These are phyloP conservation scores for Mechanitis messenoides DNA, from an alignment of 2,888 invertebrate species.

Conservation along the genomic window DNA sequence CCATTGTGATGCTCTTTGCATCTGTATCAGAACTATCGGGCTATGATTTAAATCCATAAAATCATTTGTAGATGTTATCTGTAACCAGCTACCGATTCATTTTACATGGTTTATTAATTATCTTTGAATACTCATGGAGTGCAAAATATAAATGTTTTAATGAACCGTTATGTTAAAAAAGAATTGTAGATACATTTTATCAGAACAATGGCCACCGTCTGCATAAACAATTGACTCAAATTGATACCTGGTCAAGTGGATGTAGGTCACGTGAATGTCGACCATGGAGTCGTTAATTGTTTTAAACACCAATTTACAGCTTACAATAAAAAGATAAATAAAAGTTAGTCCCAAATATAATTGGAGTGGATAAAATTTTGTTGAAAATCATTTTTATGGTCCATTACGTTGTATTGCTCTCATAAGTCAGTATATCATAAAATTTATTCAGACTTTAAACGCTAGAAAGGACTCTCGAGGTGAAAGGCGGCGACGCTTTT, in stretches of 20 bases:
- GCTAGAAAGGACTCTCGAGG: slow-evolving; percentile 53
- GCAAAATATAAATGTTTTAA: neutral
- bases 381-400: slow-evolving; percentile 49
- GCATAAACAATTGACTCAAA: slow-evolving; percentile 17
- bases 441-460: slow-evolving; percentile 47
- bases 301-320: slow-evolving; percentile 39
- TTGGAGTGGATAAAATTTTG: slow-evolving; percentile 39
- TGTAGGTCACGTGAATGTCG: slow-evolving; percentile 35
- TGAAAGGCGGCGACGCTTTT: slow-evolving; percentile 48
- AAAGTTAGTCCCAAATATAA: slow-evolving; percentile 41
- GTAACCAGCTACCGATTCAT: slow-evolving; percentile 10
- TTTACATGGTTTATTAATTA: slow-evolving; percentile 14
- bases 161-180: too few relatives aligned
- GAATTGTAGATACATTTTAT: too few relatives aligned
- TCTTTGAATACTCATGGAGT: slow-evolving; percentile 7
- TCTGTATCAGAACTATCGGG: slow-evolving; percentile 25
- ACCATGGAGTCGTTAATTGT: slow-evolving; percentile 33
- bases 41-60: slow-evolving; percentile 23
- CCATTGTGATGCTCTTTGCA: slow-evolving; percentile 24
- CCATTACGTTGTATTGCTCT: slow-evolving; percentile 43
- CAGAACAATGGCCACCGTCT: neutral
- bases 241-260: slow-evolving; percentile 18
- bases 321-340: slow-evolving; percentile 35
- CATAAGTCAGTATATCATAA: slow-evolving; percentile 44
- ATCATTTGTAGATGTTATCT: slow-evolving; percentile 26